Conservation (phyloP, 2,888 invertebrate genomes). For the Apodemia duryi region DNA sequence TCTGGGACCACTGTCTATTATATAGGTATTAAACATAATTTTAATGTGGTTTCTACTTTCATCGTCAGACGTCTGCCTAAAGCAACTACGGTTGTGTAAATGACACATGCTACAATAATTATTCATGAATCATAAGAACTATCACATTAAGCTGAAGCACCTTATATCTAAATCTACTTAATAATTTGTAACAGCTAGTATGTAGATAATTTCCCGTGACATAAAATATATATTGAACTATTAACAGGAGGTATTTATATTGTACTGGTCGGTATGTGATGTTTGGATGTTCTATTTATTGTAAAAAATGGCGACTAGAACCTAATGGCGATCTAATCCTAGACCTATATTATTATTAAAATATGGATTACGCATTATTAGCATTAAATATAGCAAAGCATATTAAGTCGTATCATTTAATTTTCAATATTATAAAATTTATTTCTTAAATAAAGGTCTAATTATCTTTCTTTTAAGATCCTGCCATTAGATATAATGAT, state of each 20-base stretch:
- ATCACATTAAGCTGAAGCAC: constrained; percentile 56
- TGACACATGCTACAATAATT: constrained; percentile 22
- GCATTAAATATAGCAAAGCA: constrained; percentile 14
- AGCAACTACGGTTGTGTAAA: constrained; percentile 24
- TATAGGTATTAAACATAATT: not conserved
- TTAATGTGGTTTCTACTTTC: not conserved
- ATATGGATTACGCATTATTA: constrained; percentile 22
- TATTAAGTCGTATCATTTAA: not conserved
- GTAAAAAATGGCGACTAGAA: constrained; percentile 38
- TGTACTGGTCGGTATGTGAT: constrained; percentile 62
- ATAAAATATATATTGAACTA: constrained; percentile 66
- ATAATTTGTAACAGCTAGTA: constrained; percentile 53
- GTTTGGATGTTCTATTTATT: constrained; percentile 31
- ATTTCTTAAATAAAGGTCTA: not conserved
- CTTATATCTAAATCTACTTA: constrained; percentile 43
- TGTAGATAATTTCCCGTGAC: constrained; percentile 44
- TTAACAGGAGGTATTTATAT: constrained; percentile 68
- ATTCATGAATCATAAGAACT: not conserved
- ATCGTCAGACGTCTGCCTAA: not conserved
- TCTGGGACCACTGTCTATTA: no score
- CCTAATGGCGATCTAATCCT: constrained; percentile 33
- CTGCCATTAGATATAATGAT: not conserved
- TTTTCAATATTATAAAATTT: not conserved
- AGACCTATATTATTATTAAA: constrained; percentile 16
- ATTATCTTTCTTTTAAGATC: not conserved